Evolutionary conservation across 2,113 vertebrate genomes (phyloP).

Genomic region (Arothron firmamentum): DNA sequence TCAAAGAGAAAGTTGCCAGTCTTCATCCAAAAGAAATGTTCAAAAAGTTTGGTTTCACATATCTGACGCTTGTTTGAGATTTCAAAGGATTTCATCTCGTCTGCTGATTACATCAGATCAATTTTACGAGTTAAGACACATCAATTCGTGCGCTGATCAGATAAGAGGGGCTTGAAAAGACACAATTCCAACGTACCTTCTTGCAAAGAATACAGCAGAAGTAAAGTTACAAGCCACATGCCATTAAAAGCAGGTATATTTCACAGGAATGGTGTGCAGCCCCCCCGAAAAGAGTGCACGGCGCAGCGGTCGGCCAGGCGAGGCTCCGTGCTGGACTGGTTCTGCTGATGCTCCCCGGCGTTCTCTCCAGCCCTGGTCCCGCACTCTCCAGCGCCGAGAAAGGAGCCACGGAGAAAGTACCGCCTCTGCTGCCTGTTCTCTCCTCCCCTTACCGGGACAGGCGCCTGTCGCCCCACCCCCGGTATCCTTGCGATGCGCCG

Average conservation of each 20-base stretch:
- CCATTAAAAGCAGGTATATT: constrained; percentile 92
- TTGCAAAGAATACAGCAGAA: constrained; percentile 97
- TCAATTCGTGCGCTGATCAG: constrained; percentile 36
- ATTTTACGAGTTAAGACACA: constrained; percentile 43
- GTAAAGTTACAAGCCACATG: constrained; percentile 99
- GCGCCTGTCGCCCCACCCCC: constrained; percentile 71
- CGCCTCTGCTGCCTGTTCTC: constrained; percentile 83
- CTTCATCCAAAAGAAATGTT: neutral
- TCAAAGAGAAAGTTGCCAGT: constrained; percentile 60
- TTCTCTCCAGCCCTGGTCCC: constrained; percentile 80
- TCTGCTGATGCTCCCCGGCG: constrained; percentile 73
- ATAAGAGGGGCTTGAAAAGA: constrained; percentile 16
- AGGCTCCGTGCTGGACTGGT: constrained; percentile 78
- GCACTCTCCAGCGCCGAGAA: constrained; percentile 74
- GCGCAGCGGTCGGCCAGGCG: constrained; percentile 76
- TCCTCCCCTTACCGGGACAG: constrained; percentile 83
- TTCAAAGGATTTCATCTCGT: too few species aligned
- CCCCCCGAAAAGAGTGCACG: constrained; percentile 82
- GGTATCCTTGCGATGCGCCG: constrained; percentile 67
- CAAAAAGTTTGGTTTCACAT: constrained; percentile 24
- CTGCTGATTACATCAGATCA: constrained; percentile 10
- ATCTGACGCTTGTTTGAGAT: neutral
- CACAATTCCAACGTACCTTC: constrained; percentile 79
- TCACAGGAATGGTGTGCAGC: constrained; percentile 87
- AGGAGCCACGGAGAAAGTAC: constrained; percentile 76